Percentiles rank a stretch among this genome's conserved stretches.
Evolutionary conservation across 1,140 invertebrate species (phyloP).

Genomic region (Pogonomyrmex barbatus): DNA sequence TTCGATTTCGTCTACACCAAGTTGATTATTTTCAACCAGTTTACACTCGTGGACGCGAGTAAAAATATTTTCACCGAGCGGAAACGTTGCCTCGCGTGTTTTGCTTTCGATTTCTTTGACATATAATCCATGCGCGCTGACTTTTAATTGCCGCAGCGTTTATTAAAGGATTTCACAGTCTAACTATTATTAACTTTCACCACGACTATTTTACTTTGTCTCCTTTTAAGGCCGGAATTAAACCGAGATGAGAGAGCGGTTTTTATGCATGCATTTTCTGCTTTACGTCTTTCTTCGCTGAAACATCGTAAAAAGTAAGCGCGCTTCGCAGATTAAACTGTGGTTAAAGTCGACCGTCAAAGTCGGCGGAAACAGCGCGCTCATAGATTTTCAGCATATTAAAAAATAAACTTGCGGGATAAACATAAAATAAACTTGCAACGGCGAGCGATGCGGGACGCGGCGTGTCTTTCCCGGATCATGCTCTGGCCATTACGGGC

Average conservation of each 20-base stretch:
- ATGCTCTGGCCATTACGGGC: conserved; percentile 28
- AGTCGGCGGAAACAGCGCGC: not conserved
- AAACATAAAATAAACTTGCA: conserved; percentile 50
- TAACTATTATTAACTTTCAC: not conserved
- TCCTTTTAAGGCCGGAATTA: not conserved
- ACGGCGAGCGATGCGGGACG: not conserved
- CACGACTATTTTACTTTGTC: too few relatives aligned
- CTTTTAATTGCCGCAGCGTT: conserved; percentile 6
- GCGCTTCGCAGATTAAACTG: conserved; percentile 9
- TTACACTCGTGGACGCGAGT: conserved; percentile 3
- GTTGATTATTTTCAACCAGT: conserved; percentile 47
- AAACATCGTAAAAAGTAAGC: conserved; percentile 26
- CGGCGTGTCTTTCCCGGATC: not conserved
- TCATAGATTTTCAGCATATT: conserved; percentile 36
- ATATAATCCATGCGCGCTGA: not conserved
- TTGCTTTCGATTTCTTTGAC: conserved; percentile 29
- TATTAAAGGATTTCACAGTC: not conserved
- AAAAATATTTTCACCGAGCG: conserved; percentile 47
- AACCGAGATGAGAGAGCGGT: not conserved
- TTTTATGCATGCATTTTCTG: conserved; percentile 25
- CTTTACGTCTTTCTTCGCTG: not conserved
- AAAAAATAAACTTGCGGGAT: conserved; percentile 37
- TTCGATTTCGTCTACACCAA: conserved; percentile 22
- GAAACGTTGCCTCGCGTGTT: not conserved
- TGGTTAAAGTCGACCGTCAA: conserved; percentile 28